A percentile compares a stretch with the other conserved stretches of the same genome.
Conservation (phyloP, 2,888 invertebrate species). For the Rhagium mordax region DNA sequence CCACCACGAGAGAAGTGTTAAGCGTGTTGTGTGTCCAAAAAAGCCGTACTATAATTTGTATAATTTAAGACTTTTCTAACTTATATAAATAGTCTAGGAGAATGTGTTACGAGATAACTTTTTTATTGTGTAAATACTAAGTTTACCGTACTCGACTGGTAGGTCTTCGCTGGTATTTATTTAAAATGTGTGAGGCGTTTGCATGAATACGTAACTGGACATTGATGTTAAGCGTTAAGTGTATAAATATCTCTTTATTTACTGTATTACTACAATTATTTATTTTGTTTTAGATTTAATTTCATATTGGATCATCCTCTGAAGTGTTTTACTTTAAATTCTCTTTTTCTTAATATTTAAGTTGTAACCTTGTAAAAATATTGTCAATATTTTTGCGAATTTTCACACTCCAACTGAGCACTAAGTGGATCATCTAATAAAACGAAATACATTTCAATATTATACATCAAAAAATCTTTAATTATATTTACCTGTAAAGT, state of each 20-base stretch:
- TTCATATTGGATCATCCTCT: background rate
- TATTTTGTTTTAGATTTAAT: background rate
- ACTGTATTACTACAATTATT: background rate
- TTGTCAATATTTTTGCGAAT: too few relatives aligned
- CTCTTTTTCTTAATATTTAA: too few relatives aligned
- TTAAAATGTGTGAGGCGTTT: background rate
- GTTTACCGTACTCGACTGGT: background rate
- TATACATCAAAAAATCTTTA: background rate
- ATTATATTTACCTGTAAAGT: background rate
- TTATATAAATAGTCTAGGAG: conserved; percentile 20
- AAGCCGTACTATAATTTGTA: conserved; percentile 30
- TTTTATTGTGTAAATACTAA: conserved; percentile 25
- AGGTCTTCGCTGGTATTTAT: background rate
- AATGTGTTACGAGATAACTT: background rate
- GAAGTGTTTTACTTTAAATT: too few relatives aligned
- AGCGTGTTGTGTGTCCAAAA: conserved; percentile 29
- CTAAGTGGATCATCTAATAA: background rate
- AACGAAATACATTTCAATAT: background rate
- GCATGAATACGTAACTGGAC: background rate
- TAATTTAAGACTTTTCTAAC: conserved; percentile 13
- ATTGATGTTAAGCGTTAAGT: background rate
- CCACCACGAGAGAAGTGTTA: conserved; percentile 16
- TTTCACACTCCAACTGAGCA: too few relatives aligned
- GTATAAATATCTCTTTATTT: background rate
- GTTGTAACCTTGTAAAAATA: too few relatives aligned